Conservation (phyloP, 2,797 vertebrate species). For the Sebastes itinus region DNA sequence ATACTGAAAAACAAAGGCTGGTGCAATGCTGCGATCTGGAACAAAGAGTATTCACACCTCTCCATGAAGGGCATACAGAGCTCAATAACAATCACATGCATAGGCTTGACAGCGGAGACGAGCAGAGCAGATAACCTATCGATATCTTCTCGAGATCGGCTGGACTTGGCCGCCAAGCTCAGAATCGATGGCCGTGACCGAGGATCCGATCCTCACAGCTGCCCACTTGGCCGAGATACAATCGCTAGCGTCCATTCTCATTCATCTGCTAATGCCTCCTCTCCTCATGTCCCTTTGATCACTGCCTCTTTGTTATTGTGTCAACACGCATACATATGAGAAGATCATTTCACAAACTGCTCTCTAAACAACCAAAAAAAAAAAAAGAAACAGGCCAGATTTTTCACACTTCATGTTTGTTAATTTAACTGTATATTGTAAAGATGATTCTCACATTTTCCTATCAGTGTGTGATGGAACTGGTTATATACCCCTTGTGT, state of each 20-base stretch:
- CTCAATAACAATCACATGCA: constrained; percentile 27
- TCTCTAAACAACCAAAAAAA: constrained; percentile 3
- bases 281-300: constrained; percentile 12
- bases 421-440: background rate
- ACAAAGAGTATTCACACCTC: constrained; percentile 23
- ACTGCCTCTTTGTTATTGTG: background rate
- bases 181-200: constrained; percentile 19
- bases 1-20: background rate
- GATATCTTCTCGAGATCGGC: constrained; percentile 32
- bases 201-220: constrained; percentile 21
- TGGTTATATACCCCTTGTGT: background rate
- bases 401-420: background rate
- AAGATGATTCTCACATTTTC: background rate
- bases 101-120: constrained; percentile 2
- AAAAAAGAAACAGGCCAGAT: background rate
- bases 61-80: constrained; percentile 31
- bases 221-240: constrained; percentile 17
- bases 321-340: background rate
- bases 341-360: background rate
- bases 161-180: constrained; percentile 10
- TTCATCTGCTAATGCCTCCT: constrained; percentile 7
- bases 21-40: constrained; percentile 13
- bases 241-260: constrained; percentile 5
- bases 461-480: background rate
- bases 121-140: constrained; percentile 35